Percentiles rank a stretch among this genome's conserved stretches.
Conservation (phyloP, 2,797 vertebrate species). For the Eremophila alpestris region DNA sequence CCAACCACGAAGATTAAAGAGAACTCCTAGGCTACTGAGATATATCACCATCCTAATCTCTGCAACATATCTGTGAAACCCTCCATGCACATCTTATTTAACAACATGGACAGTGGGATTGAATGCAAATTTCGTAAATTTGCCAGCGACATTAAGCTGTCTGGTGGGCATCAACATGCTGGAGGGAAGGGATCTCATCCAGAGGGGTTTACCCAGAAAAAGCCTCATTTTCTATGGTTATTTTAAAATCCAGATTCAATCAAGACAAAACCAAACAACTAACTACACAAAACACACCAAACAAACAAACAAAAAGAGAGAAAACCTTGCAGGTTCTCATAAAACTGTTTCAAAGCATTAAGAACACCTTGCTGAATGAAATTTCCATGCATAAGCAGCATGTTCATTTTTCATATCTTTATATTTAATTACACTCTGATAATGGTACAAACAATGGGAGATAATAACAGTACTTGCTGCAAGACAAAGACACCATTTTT, state of each 20-base stretch:
- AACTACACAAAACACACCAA: neutral
- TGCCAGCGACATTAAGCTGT: neutral
- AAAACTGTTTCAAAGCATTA: neutral
- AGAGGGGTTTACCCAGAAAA: neutral
- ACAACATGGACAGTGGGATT: neutral
- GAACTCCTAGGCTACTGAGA: neutral
- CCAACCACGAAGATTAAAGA: neutral
- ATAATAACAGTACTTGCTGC: neutral
- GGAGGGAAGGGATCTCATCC: neutral
- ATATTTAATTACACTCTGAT: neutral
- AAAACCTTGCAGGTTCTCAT: neutral
- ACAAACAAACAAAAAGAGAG: neutral
- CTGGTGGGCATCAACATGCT: neutral
- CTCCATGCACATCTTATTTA: neutral
- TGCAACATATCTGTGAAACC: neutral
- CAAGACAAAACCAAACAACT: neutral
- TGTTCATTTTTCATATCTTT: neutral
- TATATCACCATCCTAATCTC: neutral
- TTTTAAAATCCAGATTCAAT: neutral
- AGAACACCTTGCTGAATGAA: neutral
- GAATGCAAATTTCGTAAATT: neutral
- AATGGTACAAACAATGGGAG: neutral
- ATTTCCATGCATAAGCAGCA: neutral
- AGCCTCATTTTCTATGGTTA: accelerated
- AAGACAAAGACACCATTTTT: neutral